These are phyloP conservation scores for Lophotriccus pileatus DNA, from an alignment of 2,797 vertebrate species.

Conservation along the genomic window DNA sequence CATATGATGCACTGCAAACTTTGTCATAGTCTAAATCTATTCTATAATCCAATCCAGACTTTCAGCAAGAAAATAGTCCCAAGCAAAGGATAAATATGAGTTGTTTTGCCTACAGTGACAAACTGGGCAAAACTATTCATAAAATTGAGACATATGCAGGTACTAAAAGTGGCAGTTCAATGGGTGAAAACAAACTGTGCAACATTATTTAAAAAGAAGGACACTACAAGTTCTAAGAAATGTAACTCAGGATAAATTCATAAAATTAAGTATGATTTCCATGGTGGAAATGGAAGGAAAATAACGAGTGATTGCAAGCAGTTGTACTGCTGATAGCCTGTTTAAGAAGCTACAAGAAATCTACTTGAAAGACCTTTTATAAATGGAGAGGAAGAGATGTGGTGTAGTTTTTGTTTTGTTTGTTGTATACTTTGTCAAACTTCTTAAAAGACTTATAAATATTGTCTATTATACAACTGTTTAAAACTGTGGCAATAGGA, in stretches of 20 bases:
- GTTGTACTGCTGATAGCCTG: background rate
- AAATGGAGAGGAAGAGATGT: background rate
- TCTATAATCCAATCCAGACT: background rate
- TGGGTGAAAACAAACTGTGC: background rate
- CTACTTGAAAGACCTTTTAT: background rate
- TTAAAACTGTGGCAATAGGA: background rate
- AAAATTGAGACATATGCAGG: background rate
- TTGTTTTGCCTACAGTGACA: background rate
- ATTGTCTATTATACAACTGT: background rate
- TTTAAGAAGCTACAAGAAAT: background rate
- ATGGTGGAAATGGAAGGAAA: background rate
- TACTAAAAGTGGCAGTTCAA: background rate
- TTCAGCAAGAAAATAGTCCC: background rate
- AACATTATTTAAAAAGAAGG: background rate
- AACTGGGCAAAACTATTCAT: background rate
- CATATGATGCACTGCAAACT: background rate
- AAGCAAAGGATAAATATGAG: background rate
- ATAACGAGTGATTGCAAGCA: background rate
- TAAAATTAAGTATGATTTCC: background rate
- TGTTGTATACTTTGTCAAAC: background rate
- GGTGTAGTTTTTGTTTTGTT: background rate
- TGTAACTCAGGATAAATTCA: background rate
- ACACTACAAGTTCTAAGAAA: background rate
- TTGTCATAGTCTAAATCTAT: background rate
- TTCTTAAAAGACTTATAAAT: background rate